Conservation (phyloP, 2,888 invertebrate species). For the Cordilura impudica region DNA sequence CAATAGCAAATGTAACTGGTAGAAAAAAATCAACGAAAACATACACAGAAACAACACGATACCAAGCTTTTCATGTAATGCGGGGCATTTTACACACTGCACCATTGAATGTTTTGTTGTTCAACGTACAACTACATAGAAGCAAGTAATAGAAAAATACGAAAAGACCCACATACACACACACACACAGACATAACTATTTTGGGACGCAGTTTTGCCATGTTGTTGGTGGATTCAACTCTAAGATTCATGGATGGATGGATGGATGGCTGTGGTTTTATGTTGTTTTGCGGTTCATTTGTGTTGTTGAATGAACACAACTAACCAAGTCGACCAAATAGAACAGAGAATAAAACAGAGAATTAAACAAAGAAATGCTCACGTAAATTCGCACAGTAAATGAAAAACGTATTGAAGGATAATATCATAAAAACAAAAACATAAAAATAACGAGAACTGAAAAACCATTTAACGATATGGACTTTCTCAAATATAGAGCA, state of each 20-base stretch:
- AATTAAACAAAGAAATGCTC: background rate
- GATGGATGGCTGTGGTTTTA: conserved; percentile 47
- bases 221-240: conserved; percentile 19
- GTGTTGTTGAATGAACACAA: conserved; percentile 62
- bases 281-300: conserved; percentile 65
- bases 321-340: conserved; percentile 43
- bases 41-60: conserved; percentile 40
- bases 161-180: background rate
- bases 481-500: conserved; percentile 51
- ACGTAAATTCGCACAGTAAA: background rate
- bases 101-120: conserved; percentile 42
- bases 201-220: background rate
- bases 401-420: conserved; percentile 19
- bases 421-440: conserved; percentile 11
- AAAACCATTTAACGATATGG: conserved; percentile 43
- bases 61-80: conserved; percentile 48
- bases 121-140: background rate
- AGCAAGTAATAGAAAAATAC: conserved; percentile 9
- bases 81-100: conserved; percentile 55
- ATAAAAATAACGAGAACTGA: conserved; percentile 24
- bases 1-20: conserved; percentile 9
- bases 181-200: background rate
- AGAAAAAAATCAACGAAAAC: background rate
- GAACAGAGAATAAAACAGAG: background rate
- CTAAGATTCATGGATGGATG: conserved; percentile 50